Evolutionary conservation across 1,140 invertebrate species (phyloP), one percentile per base, ranked within the genome.

Genomic region (Drosophila malerkotliana): DNA sequence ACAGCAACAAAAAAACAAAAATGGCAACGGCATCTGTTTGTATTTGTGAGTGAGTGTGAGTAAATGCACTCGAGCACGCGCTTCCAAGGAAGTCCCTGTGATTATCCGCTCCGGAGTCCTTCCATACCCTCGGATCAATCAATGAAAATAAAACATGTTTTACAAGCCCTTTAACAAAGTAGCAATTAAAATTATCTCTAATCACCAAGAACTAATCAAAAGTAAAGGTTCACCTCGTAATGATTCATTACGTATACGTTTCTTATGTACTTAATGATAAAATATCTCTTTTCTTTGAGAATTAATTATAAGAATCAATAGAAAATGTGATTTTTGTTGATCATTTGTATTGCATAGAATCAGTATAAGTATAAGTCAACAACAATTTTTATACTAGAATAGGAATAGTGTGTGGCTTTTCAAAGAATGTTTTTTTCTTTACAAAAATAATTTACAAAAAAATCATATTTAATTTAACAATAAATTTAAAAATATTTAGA

Each of bases 11-110:
- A 74, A 54, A 74, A 74, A 41, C 48, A 55, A 85, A 87, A 85
- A 84, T 73, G 60, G 72, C 75, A 79, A 52, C 75, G 72, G 49
- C 81, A 84, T 77, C 61, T 85, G 82, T 78, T 81, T 81, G 63
- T 77, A 58, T 84, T 72, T 68, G 26, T 47, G 48, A 55, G 39
- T n/a, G 41, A 24, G 34, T 64, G 79, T 59, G 75, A 55, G 81
- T 66, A 84, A 84, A 84, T 84, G 81, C 82, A 81, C 82, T 85
- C 64, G 82, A 85, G 82, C 81, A 85, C 81, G 81, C 81, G 81
- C 81, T 60, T 47, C 72, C 41, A 61, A 80, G 44, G 61, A 57
- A 49, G 49, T 18, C 67, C 37, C 34, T 53, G 12, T 3, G 41
- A 28, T 14, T 5, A 15, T 1, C 10, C 8, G 3, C 3, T 44